phyloP scores from a whole-genome alignment of 2,797 vertebrate genomes.

The Acridotheres tristis region DNA sequence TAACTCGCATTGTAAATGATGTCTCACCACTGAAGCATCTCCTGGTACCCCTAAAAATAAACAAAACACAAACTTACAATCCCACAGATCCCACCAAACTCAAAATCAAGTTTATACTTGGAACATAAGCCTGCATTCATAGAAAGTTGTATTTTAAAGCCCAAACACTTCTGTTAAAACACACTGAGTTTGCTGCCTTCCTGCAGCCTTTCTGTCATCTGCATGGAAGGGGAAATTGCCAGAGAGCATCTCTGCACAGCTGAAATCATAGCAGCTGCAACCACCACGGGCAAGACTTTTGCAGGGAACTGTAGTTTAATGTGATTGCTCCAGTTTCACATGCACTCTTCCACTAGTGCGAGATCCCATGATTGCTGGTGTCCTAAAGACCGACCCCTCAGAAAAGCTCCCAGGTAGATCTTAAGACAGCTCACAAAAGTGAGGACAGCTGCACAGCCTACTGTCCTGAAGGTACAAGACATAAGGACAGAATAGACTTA shows the following conservation, averaged over 20 bases:
- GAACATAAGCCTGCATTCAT: neutral
- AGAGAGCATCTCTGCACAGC: neutral
- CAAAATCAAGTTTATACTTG: neutral
- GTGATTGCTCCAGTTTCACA: neutral
- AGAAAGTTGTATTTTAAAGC: neutral
- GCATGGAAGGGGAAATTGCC: neutral
- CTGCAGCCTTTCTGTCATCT: neutral
- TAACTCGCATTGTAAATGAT: slow-evolving; percentile 3
- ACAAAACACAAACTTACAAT: slow-evolving; percentile 27
- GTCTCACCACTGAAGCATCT: slow-evolving; percentile 15
- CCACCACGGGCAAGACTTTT: neutral
- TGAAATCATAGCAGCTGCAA: neutral
- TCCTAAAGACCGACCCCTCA: neutral
- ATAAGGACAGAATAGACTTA: neutral
- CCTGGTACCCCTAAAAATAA: slow-evolving; percentile 67
- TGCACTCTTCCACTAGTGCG: fast-evolving
- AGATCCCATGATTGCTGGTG: neutral
- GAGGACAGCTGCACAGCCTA: neutral
- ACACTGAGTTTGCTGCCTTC: neutral
- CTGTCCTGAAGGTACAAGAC: neutral
- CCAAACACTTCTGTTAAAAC: neutral
- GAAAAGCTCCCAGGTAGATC: neutral
- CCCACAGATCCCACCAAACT: neutral
- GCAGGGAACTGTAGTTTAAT: neutral
- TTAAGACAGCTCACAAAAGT: neutral